Evolutionary conservation across 37 sponge, comb jelly and placozoan species (phyloP).

Genomic region (Amphimedon queenslandica): DNA sequence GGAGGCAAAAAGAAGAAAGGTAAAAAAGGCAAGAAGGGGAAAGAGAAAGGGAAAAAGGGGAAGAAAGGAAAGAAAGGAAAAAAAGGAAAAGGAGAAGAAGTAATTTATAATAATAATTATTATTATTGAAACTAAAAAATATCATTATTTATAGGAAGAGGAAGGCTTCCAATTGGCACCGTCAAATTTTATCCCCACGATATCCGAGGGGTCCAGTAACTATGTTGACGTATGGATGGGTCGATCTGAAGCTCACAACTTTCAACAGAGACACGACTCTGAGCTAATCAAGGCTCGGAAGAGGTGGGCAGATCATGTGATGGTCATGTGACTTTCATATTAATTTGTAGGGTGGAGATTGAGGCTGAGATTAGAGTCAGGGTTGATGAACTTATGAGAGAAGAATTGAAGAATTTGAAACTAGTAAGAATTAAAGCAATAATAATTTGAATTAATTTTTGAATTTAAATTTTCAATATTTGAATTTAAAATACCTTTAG

Average conservation of each 20-base stretch:
- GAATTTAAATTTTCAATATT: background rate
- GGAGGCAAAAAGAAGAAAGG: slow-evolving; percentile 72
- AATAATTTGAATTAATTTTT: background rate
- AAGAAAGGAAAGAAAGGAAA: slow-evolving; percentile 71
- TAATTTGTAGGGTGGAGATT: slow-evolving; percentile 81
- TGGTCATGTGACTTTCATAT: too few relatives aligned
- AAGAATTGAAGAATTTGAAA: slow-evolving; percentile 98
- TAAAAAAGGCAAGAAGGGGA: slow-evolving; percentile 79
- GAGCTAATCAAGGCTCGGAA: slow-evolving; percentile 92
- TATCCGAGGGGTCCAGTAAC: slow-evolving; percentile 39
- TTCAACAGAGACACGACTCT: slow-evolving; percentile 86
- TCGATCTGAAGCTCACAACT: slow-evolving; percentile 84
- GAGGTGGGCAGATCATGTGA: slow-evolving; percentile 75
- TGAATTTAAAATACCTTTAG: slow-evolving; percentile 45
- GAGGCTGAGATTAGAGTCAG: slow-evolving; percentile 91
- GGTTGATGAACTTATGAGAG: slow-evolving; percentile 97
- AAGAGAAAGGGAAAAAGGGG: slow-evolving; percentile 60
- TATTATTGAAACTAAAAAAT: too few relatives aligned
- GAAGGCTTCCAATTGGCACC: slow-evolving; percentile 83
- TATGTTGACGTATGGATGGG: slow-evolving; percentile 91
- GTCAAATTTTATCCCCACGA: slow-evolving; percentile 86
- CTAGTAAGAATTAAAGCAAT: slow-evolving; percentile 38
- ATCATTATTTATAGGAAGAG: too few relatives aligned
- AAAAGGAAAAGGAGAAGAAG: slow-evolving; percentile 75
- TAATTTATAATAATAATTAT: too few relatives aligned